Evolutionary conservation across 2,113 vertebrate genomes (phyloP), one percentile per base, ranked within the genome.

Genomic region (Marcusenius ussheri): DNA sequence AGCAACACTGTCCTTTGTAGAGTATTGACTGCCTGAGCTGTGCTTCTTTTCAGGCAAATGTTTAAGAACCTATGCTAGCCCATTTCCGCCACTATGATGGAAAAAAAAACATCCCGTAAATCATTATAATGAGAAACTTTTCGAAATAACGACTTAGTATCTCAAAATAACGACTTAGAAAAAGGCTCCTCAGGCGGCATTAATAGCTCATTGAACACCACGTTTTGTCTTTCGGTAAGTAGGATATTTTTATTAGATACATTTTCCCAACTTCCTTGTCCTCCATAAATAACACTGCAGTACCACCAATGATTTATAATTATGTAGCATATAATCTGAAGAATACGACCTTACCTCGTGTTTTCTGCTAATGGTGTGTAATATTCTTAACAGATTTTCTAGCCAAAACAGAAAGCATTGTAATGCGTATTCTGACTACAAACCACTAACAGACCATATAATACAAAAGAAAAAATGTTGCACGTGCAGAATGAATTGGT

Each of bases 381-480:
- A 90, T 56, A 74, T 90, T 66, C 66, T 88, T 51, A 83, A 83
- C 39, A 46, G 39, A 83, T 83, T 83, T 83, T 46, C 42, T 46
- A 46, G 17, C 42, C 31, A 83, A 46, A 46, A 83, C 5, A 83
- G 35, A 83, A 83, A 46, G 3, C 27, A 62, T n/a, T 62, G 58
- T 8, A n/a, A 62, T 62, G 24, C 8, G 24, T 62, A 62, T 10
- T 62, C 58, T 62, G 58, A 62, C 58, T 1, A 62, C 58, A 62
- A 62, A n/a, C 58, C 58, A 62, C 10, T 58, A 58, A 24, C 19
- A 58, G 56, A 58, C 21, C 21, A 58, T 21, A 24, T 58, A 58
- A 58, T 58, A 58, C 6, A 58, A 58, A 58, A 8, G 53, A 24
- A 58, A 58, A 8, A 58, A 58, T 58, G 19, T 58, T 58, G 56